phyloP scores from a whole-genome alignment of 2,888 invertebrate species.

The Lasioglossum villosulum region DNA sequence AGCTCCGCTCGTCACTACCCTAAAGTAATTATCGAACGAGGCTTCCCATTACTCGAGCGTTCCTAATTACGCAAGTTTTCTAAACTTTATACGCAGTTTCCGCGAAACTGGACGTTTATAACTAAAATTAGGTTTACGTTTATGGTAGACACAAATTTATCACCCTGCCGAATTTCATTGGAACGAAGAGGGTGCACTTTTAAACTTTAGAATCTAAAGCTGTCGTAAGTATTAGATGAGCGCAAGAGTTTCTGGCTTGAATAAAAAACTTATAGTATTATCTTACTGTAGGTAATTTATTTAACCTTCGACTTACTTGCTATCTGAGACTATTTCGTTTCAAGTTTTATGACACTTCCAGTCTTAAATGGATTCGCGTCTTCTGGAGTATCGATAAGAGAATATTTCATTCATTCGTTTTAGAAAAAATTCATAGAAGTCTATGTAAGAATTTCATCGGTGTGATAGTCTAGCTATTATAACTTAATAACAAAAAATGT shows the following conservation, averaged over 20 bases:
- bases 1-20: not conserved
- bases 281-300: not conserved
- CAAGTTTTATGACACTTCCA: not conserved
- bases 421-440: not conserved
- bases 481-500: not conserved
- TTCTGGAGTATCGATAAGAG: not conserved
- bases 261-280: not conserved
- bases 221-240: not conserved
- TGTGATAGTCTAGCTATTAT: too few species aligned
- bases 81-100: not conserved
- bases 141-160: not conserved
- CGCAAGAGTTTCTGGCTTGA: not conserved
- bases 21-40: not conserved
- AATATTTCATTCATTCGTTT: not conserved
- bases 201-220: not conserved
- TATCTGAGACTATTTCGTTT: not conserved
- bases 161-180: not conserved
- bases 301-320: not conserved
- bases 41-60: not conserved
- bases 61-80: conserved; percentile 3
- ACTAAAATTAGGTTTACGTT: not conserved
- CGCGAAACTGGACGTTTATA: not conserved
- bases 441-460: too few species aligned
- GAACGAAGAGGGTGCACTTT: not conserved
- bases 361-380: not conserved